Base-by-base conservation (phyloP, 2,888 invertebrate genomes). In the Ashinkailepas kermadecensis region DNA sequence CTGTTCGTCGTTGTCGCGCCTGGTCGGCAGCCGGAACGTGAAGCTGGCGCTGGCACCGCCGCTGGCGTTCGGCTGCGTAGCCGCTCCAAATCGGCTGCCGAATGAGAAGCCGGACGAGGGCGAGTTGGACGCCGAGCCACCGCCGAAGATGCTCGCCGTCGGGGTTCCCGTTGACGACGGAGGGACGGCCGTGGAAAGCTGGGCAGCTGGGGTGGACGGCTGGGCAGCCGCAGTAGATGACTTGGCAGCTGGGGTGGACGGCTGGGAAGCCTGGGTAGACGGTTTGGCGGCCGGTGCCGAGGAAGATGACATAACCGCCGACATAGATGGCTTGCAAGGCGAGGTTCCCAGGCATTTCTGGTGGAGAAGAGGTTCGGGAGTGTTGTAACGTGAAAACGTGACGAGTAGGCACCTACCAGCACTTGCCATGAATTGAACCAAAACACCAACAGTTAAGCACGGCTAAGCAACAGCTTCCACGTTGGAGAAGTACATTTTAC, bases 11-110 rank as follows among this genome's bases (percentile, higher is more conserved):
- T 10, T 25, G 80, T 12, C n/a, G 81, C 18, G 9, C n/a, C 59
- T 9, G 81, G 58, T 18, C 65, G 54, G 56, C 64, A 81, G 64
- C 21, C 67, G 64, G 56, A 81, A 54, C 7, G 65, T 62, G 81
- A 59, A 64, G 62, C 56, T 57, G 62, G 57, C 23, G 13, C 15
- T 56, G 39, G 65, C 18, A 18, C 56, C 56, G 57, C 65, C 81
- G 25, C 7, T 4, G 12, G 54, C 80, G 18, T 21, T 56, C 23
- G 62, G 65, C 56, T 23, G 21, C 25, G 64, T 9, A 18, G 59
- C 15, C 65, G 25, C 59, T 25, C 65, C 80, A 12, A 54, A 64
- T 62, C 59, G 62, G 54, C 18, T 58, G 23, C 59, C 59, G n/a
- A 80, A 65, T 10, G 59, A 56, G 56, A 64, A 62, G 25, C 65